Evolutionary conservation across 2,888 invertebrate genomes (phyloP).

Genomic region (Portevinia maculata): DNA sequence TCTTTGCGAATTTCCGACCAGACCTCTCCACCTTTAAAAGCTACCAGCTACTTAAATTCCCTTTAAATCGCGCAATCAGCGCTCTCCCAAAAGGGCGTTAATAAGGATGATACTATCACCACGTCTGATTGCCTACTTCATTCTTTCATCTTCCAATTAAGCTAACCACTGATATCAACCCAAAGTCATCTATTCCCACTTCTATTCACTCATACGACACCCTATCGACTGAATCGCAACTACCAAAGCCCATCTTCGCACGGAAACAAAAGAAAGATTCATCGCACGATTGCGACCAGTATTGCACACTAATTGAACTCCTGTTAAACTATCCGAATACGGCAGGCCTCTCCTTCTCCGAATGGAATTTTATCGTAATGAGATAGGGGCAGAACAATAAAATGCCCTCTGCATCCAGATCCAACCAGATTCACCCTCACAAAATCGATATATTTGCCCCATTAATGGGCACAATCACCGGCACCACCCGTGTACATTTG

Average conservation of each 20-base stretch:
- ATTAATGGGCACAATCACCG: constrained; percentile 14
- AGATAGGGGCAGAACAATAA: constrained; percentile 51
- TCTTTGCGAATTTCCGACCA: too few relatives aligned
- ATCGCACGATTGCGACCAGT: constrained; percentile 66
- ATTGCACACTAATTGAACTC: constrained; percentile 72
- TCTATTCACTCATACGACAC: constrained; percentile 28
- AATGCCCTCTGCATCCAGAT: constrained; percentile 48
- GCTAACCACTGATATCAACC: constrained; percentile 18
- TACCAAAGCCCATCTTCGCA: constrained; percentile 28
- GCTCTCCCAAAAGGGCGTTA: constrained; percentile 48
- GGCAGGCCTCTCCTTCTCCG: not conserved
- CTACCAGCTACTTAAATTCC: not conserved
- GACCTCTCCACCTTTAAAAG: not conserved
- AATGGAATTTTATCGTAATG: constrained; percentile 68
- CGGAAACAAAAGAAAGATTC: constrained; percentile 55
- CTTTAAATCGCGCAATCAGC: not conserved
- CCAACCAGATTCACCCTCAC: constrained; percentile 53
- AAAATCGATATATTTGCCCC: constrained; percentile 38
- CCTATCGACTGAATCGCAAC: constrained; percentile 42
- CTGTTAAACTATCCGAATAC: constrained; percentile 33
- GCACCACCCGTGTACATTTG: constrained; percentile 47
- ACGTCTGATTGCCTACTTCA: constrained; percentile 30
- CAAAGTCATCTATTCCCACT: constrained; percentile 24
- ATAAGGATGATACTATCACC: constrained; percentile 55
- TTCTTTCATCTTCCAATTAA: constrained; percentile 64